Base-by-base conservation (phyloP, 1,140 invertebrate genomes). In the Nebria ingens region DNA sequence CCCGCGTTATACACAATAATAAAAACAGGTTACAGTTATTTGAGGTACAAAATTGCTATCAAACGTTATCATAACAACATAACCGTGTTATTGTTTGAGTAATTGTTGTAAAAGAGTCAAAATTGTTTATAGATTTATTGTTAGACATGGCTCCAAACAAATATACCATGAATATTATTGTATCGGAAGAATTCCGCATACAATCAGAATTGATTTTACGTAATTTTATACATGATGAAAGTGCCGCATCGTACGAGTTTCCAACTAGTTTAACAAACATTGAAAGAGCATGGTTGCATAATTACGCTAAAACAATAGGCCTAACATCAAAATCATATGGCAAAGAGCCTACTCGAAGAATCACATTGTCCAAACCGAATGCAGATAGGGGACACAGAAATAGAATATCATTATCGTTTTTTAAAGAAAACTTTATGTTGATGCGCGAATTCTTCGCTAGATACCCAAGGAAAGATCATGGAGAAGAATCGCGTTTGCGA, bases 261-360 rank as follows among this genome's bases (percentile, higher is more conserved):
- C 83, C 85, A 19, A 79, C 82, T 15, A 82, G 81, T 1, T 76
- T 87, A 42, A 82, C 76, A 29, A 78, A 81, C 11, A 76, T 77
- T 52, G 83, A 89, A 67, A 72, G 86, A 66, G 83, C 80, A 34
- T 87, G 85, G 67, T 76, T 89, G 53, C 86, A 89, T 68, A 68
- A 77, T 56, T 68, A 84, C 34, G 79, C 73, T 2, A 63, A 58
- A 52, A 62, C 74, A 54, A 45, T 11, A 4, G 6, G 15, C 17
- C 65, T 81, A 57, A 82, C 81, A n/a, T 63, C 84, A 2, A 84
- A 82, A 66, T 66, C 65, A 34, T 56, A 63, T 56, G 84, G 83
- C 15, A 84, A 84, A 72, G 82, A 81, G 38, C 73, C 74, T 1
- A 80, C 77, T 63, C 69, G 85, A 2, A 80, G 72, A 62, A 56